Conservation (phyloP, 2,797 vertebrate genomes). For the Chelonia mydas region DNA sequence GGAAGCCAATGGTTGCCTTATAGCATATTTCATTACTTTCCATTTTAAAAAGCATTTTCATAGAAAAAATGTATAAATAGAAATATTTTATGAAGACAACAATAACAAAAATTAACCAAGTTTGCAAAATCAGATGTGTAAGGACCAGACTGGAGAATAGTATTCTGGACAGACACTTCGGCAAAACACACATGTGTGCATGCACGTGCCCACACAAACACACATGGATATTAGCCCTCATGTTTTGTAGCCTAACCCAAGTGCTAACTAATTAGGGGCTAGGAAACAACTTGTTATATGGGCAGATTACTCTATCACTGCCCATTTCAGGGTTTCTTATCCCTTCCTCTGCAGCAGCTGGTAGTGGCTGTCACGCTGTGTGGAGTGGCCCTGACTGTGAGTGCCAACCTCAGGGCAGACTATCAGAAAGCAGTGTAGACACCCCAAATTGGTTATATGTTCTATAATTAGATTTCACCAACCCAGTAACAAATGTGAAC, state of each 20-base stretch:
- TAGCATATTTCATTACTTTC: not conserved
- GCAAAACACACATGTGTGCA: accelerated
- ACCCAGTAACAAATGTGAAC: not conserved
- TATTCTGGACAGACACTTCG: not conserved
- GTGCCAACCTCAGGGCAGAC: not conserved
- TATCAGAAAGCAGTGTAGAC: not conserved
- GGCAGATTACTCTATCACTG: not conserved
- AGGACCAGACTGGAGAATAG: accelerated
- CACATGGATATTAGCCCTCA: not conserved
- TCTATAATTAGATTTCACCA: not conserved
- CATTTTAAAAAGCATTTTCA: not conserved
- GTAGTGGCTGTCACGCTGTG: not conserved
- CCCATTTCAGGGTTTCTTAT: not conserved
- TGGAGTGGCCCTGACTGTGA: not conserved
- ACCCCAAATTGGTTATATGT: not conserved
- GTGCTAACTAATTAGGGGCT: not conserved
- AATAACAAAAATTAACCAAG: not conserved
- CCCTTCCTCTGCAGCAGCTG: not conserved
- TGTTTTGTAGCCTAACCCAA: not conserved
- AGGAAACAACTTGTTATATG: not conserved
- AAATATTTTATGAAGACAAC: not conserved
- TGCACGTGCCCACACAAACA: not conserved
- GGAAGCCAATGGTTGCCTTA: accelerated
- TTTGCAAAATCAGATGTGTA: not conserved
- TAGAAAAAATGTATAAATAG: not conserved